phyloP scores from a whole-genome alignment of 2,888 invertebrate species.

The Barypeithes pellucidus region DNA sequence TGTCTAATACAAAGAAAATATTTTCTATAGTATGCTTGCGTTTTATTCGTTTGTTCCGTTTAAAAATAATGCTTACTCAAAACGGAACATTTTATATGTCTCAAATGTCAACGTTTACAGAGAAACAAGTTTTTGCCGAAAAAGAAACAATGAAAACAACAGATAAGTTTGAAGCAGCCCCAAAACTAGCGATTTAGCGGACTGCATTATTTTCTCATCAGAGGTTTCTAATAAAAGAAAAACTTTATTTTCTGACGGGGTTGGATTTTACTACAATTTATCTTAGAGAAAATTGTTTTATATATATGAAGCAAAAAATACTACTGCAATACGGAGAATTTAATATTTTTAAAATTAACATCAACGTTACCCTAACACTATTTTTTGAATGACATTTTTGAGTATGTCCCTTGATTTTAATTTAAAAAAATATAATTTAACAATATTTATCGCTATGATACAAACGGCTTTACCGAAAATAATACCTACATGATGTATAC shows the following conservation, averaged over 20 bases:
- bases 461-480: too few species aligned
- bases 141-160: slow-evolving; percentile 43
- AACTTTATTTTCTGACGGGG: slow-evolving; percentile 33
- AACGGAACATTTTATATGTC: slow-evolving; percentile 38
- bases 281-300: slow-evolving; percentile 17
- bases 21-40: not conserved
- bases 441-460: too few species aligned
- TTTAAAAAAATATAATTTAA: too few species aligned
- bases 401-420: too few species aligned
- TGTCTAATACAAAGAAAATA: not conserved
- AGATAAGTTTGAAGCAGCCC: slow-evolving; percentile 46
- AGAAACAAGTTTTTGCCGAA: slow-evolving; percentile 44
- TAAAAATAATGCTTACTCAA: slow-evolving; percentile 13
- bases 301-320: slow-evolving; percentile 12
- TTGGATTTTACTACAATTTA: slow-evolving; percentile 38
- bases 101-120: slow-evolving; percentile 40
- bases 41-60: slow-evolving; percentile 1
- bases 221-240: slow-evolving; percentile 56
- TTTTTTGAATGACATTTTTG: too few species aligned
- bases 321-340: not conserved
- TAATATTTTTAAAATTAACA: too few species aligned
- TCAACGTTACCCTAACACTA: too few species aligned
- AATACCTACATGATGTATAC: too few species aligned
- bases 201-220: slow-evolving; percentile 61
- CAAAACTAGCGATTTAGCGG: slow-evolving; percentile 54